Evolutionary conservation across 2,113 vertebrate species (phyloP).

Genomic region (Leucosticte australis): DNA sequence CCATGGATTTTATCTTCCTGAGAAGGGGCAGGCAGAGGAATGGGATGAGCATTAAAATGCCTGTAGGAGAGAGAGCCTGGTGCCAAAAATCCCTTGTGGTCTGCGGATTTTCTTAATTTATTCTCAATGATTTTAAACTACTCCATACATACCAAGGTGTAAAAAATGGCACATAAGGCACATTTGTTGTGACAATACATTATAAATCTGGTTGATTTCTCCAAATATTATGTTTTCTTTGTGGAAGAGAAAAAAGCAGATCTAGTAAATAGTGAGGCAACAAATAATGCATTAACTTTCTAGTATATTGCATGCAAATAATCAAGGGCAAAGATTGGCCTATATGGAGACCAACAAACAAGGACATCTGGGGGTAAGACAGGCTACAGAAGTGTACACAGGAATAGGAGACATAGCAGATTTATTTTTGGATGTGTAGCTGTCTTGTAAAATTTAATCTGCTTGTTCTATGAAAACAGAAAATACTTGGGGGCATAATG

Average conservation of each 20-base stretch:
- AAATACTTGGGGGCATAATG: not conserved
- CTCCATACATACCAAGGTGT: not conserved
- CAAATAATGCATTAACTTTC: not conserved
- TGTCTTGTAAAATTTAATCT: slow-evolving; percentile 6
- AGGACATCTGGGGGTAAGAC: not conserved
- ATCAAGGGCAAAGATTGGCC: not conserved
- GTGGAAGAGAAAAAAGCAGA: not conserved
- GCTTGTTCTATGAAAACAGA: not conserved
- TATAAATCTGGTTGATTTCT: not conserved
- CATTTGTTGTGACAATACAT: not conserved
- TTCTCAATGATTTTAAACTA: not conserved
- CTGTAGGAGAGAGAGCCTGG: not conserved
- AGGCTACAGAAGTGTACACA: not conserved
- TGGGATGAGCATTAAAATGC: not conserved
- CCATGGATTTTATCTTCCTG: not conserved
- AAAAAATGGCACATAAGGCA: not conserved
- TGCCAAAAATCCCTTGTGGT: not conserved
- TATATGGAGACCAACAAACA: not conserved
- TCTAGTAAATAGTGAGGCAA: not conserved
- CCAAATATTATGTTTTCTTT: not conserved
- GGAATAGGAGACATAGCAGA: not conserved
- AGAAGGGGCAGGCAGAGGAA: not conserved
- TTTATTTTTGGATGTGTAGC: slow-evolving; percentile 18
- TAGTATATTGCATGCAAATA: not conserved
- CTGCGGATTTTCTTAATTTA: not conserved